Base-by-base conservation (phyloP, 1,140 invertebrate genomes). In the Pentalonia nigronervosa region DNA sequence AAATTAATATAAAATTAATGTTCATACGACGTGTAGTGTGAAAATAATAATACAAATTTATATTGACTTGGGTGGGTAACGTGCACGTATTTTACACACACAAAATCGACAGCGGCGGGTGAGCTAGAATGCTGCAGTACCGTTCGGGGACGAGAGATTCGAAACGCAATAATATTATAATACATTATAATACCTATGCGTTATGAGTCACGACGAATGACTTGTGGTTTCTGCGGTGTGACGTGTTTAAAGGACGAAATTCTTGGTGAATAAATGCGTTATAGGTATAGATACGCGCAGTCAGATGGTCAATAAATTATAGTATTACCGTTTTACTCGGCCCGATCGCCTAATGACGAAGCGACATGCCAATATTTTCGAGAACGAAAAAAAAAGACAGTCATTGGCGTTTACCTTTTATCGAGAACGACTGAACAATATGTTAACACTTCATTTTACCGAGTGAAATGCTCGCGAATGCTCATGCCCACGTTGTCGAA, bases 1-100 rank as follows among this genome's bases (percentile, higher is more conserved):
- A 90, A 90, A 90, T 56, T 90, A 67, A 90, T 67, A 67, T 9
- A 25, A 67, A 90, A 67, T 67, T 90, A 67, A 90, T 90, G 53
- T 67, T 36, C 41, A 9, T n/a, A 48, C 41, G 34, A 41, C n/a
- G 36, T 17, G 36, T 6, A 30, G 45, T 88, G 87, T 48, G 87
- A 88, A 30, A 41, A 60, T 90, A 60, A 89, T 89, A 89, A n/a
- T 89, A 36, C 87, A 47, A 34, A 53, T 89, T 53, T 89, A 36
- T 89, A 47, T 53, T 11, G 87, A 30, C 84, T 47, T 14, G 25
- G 83, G 81, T 25, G n/a, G 30, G 36, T 50, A 21, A 48, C 86
- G 47, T 30, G 30, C n/a, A 30, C 84, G 45, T 30, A 30, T 76
- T 88, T 88, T 34, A 11, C 50, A 88, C 9, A 50, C 9, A 50